These are phyloP conservation scores for Dione vanillae DNA, from an alignment of 2,888 invertebrate genomes.

Conservation along the genomic window DNA sequence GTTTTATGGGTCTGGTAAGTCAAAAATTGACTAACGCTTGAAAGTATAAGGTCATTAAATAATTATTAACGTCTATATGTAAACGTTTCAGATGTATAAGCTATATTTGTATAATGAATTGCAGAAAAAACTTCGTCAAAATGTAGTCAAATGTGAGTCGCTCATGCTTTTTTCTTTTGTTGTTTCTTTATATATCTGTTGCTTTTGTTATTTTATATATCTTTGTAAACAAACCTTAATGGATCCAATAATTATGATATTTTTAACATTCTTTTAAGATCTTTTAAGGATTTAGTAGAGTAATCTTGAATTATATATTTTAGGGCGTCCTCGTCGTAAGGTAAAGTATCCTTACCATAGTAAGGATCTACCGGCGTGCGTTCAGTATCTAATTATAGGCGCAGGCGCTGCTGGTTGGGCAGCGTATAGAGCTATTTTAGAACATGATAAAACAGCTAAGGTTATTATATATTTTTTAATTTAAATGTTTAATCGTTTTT, in stretches of 20 bases:
- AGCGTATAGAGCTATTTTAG: slow-evolving; percentile 69
- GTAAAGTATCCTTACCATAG: slow-evolving; percentile 61
- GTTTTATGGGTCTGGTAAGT: slow-evolving; percentile 68
- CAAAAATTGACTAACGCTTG: not conserved
- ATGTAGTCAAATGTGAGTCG: slow-evolving; percentile 63
- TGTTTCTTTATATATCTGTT: not conserved
- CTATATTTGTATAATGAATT: slow-evolving; percentile 60
- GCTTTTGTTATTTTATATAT: too few relatives aligned
- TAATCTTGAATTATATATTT: not conserved
- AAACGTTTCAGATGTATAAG: slow-evolving; percentile 63
- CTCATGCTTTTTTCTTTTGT: not conserved
- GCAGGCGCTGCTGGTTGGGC: slow-evolving; percentile 73
- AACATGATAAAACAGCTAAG: slow-evolving; percentile 71
- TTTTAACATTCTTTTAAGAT: not conserved
- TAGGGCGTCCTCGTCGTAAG: slow-evolving; percentile 71
- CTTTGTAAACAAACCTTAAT: too few relatives aligned
- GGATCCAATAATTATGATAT: not conserved
- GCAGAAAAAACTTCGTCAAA: slow-evolving; percentile 48
- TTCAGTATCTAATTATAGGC: slow-evolving; percentile 76
- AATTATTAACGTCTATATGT: not conserved
- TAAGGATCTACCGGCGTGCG: slow-evolving; percentile 69
- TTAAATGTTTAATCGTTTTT: too few relatives aligned
- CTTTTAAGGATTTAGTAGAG: not conserved
- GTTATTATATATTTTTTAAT: too few relatives aligned
- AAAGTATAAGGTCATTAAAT: not conserved